phyloP scores from a whole-genome alignment of 1,140 invertebrate species.

The Drosophila malerkotliana region DNA sequence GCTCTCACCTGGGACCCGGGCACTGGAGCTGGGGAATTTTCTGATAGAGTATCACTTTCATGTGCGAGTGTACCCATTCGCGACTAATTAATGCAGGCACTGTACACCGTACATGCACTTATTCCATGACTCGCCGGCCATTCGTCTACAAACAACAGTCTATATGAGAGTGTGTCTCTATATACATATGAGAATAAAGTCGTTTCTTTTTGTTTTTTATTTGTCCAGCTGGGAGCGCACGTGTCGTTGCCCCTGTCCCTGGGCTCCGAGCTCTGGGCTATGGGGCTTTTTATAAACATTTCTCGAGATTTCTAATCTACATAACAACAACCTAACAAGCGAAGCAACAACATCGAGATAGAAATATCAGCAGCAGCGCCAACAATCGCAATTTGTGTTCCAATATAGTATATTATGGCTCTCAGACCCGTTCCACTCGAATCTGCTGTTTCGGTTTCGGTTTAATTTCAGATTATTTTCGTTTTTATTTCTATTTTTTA shows the following conservation, averaged over 20 bases:
- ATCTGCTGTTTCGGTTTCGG: slow-evolving; percentile 22
- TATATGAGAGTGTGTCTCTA: not conserved
- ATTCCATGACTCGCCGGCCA: slow-evolving; percentile 17
- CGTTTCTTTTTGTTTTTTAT: slow-evolving; percentile 29
- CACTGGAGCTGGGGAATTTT: not conserved
- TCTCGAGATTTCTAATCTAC: slow-evolving; percentile 61
- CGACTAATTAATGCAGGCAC: slow-evolving; percentile 45
- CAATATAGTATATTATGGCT: slow-evolving; percentile 36
- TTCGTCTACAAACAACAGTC: slow-evolving; percentile 3
- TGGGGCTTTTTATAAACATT: slow-evolving; percentile 47
- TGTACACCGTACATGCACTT: slow-evolving; percentile 29
- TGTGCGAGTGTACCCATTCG: slow-evolving; percentile 3
- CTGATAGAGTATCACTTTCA: slow-evolving; percentile 2
- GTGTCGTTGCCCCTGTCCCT: slow-evolving; percentile 51
- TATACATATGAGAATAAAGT: slow-evolving; percentile 9
- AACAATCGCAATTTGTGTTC: slow-evolving; percentile 49
- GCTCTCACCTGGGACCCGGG: not conserved
- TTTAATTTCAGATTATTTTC: slow-evolving; percentile 36
- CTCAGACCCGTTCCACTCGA: slow-evolving; percentile 51
- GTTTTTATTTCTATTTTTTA: slow-evolving; percentile 29
- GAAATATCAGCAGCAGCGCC: slow-evolving; percentile 39
- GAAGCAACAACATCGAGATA: slow-evolving; percentile 5
- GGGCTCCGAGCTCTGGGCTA: not conserved
- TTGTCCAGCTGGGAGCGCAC: slow-evolving; percentile 58
- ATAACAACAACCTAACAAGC: slow-evolving; percentile 32